Conservation (phyloP, 1,140 invertebrate genomes). For the Euura lappo region DNA sequence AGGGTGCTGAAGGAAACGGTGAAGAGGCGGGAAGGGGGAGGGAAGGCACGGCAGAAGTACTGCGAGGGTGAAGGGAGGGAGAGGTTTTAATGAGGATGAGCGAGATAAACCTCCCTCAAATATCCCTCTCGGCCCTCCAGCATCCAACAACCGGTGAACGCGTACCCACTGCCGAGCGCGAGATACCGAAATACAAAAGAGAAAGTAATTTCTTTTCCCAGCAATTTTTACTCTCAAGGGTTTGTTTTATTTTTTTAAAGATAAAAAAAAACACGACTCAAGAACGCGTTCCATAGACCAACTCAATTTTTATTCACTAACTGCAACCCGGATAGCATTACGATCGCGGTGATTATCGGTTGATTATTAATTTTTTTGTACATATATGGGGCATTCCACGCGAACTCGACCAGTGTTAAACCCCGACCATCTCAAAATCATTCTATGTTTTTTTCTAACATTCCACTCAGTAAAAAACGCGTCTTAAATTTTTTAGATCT, state of each 20-base stretch:
- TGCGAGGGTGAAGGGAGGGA: constrained; percentile 26
- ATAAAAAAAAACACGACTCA: background rate
- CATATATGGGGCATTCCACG: too few species aligned
- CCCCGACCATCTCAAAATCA: too few species aligned
- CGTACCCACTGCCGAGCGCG: constrained; percentile 28
- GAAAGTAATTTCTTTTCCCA: constrained; percentile 43
- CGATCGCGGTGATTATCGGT: too few species aligned
- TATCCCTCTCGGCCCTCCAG: background rate
- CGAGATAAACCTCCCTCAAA: constrained; percentile 40
- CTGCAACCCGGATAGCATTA: too few species aligned
- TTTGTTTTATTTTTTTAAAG: constrained; percentile 6
- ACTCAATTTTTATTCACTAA: background rate
- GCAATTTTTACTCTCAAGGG: constrained; percentile 31
- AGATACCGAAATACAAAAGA: constrained; percentile 43
- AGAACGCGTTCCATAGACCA: background rate
- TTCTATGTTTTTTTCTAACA: too few species aligned
- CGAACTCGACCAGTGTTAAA: too few species aligned
- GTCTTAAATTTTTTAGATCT: too few species aligned
- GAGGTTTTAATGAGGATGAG: constrained; percentile 52
- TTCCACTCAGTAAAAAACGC: too few species aligned
- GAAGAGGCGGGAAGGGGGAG: background rate
- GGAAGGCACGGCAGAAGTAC: constrained; percentile 19
- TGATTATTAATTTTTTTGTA: too few species aligned
- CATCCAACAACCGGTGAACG: constrained; percentile 7
- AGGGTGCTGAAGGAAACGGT: background rate